These are phyloP conservation scores for Aphelinus atriplicis DNA, from an alignment of 1,140 invertebrate genomes.

Conservation along the genomic window DNA sequence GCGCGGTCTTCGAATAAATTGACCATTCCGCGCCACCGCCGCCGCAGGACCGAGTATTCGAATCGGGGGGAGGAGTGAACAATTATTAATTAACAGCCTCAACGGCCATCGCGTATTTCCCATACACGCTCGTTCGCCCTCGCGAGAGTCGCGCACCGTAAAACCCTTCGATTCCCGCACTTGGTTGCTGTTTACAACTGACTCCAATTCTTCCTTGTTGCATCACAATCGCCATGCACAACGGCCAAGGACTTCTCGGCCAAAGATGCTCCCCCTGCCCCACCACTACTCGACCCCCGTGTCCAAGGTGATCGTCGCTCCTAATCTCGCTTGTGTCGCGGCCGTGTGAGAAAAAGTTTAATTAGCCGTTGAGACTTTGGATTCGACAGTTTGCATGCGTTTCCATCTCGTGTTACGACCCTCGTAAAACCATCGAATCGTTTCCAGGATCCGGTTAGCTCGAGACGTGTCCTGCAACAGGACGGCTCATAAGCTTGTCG, in stretches of 20 bases:
- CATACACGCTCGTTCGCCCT: neutral
- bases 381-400: constrained; percentile 33
- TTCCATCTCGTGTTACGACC: constrained; percentile 9
- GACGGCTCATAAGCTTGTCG: constrained; percentile 53
- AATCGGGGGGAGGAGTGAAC: no score
- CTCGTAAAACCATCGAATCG: constrained; percentile 45
- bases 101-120: constrained; percentile 12
- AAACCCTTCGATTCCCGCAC: neutral
- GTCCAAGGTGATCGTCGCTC: constrained; percentile 27
- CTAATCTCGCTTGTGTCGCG: constrained; percentile 14
- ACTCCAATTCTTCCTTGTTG: neutral
- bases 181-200: neutral
- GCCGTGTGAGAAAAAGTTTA: constrained; percentile 43
- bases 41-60: no score
- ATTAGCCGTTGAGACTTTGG: constrained; percentile 35
- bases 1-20: no score
- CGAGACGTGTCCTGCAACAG: constrained; percentile 9
- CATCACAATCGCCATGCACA: no score
- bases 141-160: neutral
- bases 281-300: no score
- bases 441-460: constrained; percentile 36
- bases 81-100: constrained; percentile 24
- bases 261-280: no score
- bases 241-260: no score
- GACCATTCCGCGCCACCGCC: no score